A percentile compares a stretch with the other conserved stretches of the same genome.
These are phyloP conservation scores for Falco peregrinus DNA, from an alignment of 2,797 vertebrate genomes.

Conservation along the genomic window DNA sequence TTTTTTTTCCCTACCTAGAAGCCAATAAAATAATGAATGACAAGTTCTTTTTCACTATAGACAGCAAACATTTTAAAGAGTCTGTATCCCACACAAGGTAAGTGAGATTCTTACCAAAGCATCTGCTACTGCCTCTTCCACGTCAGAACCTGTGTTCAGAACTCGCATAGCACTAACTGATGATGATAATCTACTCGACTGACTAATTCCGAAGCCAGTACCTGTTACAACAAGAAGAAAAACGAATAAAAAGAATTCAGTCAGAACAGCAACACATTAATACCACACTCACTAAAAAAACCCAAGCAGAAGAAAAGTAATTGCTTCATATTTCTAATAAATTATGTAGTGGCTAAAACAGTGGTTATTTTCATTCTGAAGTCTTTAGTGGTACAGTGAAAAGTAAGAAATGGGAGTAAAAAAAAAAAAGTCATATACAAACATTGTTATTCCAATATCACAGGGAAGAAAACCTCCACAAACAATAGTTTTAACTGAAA, in stretches of 20 bases:
- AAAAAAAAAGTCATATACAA: background rate
- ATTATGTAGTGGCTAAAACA: background rate
- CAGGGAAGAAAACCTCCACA: background rate
- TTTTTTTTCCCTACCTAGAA: background rate
- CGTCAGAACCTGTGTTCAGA: constrained; percentile 94
- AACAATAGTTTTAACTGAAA: background rate
- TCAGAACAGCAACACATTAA: background rate
- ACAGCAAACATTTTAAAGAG: background rate
- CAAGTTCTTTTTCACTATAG: background rate
- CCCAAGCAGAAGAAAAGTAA: constrained; percentile 61
- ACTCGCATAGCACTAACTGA: constrained; percentile 97
- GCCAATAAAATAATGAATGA: background rate
- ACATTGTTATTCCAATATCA: background rate
- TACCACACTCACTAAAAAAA: background rate
- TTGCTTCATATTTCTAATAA: background rate
- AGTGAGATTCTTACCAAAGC: constrained; percentile 85
- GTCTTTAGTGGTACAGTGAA: background rate
- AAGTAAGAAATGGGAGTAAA: background rate
- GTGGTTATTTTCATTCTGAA: background rate
- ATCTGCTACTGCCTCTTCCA: constrained; percentile 96
- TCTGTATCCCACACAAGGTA: background rate
- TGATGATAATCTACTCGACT: constrained; percentile 91
- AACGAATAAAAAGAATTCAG: background rate
- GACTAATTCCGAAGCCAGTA: constrained; percentile 89
- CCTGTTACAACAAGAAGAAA: constrained; percentile 74